Evolutionary conservation across 92 coral and sea anemone genomes (phyloP).

Genomic region (Bergia sp.): DNA sequence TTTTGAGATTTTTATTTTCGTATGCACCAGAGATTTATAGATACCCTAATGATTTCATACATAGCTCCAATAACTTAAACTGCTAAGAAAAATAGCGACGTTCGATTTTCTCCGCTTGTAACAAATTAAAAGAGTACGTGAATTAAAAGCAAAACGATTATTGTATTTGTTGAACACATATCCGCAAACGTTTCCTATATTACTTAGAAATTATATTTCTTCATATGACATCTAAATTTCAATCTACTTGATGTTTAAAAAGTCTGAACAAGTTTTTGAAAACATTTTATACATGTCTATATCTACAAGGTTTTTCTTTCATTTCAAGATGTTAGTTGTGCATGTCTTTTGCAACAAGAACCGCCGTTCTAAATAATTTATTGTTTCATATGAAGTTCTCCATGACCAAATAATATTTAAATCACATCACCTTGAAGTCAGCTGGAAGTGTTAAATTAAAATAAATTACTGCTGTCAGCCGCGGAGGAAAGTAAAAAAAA

Average conservation of each 20-base stretch:
- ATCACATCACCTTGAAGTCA: neutral
- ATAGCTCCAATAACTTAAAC: neutral
- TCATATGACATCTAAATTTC: too few relatives aligned
- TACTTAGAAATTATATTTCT: neutral
- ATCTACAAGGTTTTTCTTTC: too few relatives aligned
- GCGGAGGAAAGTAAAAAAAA: neutral
- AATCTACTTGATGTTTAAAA: too few relatives aligned
- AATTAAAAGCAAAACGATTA: neutral
- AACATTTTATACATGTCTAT: too few relatives aligned
- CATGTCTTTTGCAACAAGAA: neutral
- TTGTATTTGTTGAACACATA: neutral
- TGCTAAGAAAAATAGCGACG: neutral
- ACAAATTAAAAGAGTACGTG: too few relatives aligned
- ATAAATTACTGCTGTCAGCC: neutral
- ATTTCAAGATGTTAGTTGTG: neutral
- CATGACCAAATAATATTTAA: neutral
- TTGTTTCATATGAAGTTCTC: neutral
- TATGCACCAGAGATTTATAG: neutral
- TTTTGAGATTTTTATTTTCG: too few relatives aligned
- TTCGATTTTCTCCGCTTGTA: neutral
- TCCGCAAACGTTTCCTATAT: neutral
- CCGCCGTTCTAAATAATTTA: neutral
- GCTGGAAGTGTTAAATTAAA: neutral
- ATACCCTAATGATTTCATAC: too few relatives aligned
- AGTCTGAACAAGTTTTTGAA: too few relatives aligned